Evolutionary conservation across 2,888 invertebrate genomes (phyloP), one percentile per base, ranked within the genome.

Genomic region (Agriotes lineatus): DNA sequence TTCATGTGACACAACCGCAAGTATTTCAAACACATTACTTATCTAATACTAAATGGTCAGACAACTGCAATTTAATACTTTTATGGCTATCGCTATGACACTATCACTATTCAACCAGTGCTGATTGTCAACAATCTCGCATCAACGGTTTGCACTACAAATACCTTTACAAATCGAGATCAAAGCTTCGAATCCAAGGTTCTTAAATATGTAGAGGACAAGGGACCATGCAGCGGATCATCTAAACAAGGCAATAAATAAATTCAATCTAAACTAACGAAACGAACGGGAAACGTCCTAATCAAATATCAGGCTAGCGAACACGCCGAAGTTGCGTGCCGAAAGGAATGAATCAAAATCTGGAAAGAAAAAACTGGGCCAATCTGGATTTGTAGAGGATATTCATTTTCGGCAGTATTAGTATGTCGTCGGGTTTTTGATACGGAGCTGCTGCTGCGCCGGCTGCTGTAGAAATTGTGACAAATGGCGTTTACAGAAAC

Each of bases 391-490:
- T 69, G 72, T 72, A 70, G 70, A 62, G 68, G 72, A 67, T 74
- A 74, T 74, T 74, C 72, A 74, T 74, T 73, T 74, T 74, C 69
- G 66, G 72, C 64, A 71, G 67, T 72, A 72, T 70, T 72, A 68
- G 71, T 76, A 73, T 74, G 72, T 74, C 67, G 69, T 71, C 60
- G 67, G 60, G 67, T 71, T 71, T 72, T 74, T 69, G 71, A 72
- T 74, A 71, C 64, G 69, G 69, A 64, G 66, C 67, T 67, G 65
- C 60, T 71, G 62, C 60, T 63, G 75, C 74, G 70, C 76, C 78
- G 72, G 77, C 75, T 78, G 78, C 68, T 74, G 58, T 72, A 75
- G 77, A 76, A 77, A 78, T 78, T 77, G 77, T 78, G 76, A 78
- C 78, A 78, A 78, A 78, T 78, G 77, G 78, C 77, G 74, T 72